Percentiles rank a stretch among this genome's conserved stretches.
phyloP scores from a whole-genome alignment of 2,888 invertebrate species.

The Cremastinae sp. region DNA sequence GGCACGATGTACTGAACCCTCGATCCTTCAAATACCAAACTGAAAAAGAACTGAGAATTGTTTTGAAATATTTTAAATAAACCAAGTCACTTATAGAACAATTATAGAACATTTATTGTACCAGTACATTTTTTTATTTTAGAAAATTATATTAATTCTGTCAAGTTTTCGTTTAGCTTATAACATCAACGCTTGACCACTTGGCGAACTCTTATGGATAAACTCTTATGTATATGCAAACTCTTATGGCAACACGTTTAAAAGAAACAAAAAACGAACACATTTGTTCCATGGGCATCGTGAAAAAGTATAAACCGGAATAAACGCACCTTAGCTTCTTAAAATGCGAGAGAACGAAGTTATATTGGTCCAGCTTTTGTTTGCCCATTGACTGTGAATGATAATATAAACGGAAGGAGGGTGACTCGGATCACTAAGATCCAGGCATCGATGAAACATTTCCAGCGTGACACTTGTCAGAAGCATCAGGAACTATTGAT shows the following conservation, averaged over 20 bases:
- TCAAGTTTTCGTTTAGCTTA: no score
- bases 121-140: no score
- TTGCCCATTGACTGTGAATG: conserved; percentile 33
- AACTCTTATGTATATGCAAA: no score
- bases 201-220: no score
- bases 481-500: conserved; percentile 10
- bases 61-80: no score
- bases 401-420: conserved; percentile 25
- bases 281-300: not conserved
- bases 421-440: conserved; percentile 32
- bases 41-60: no score
- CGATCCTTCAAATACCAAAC: no score
- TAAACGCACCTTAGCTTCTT: conserved; percentile 73
- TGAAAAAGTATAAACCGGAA: conserved; percentile 5
- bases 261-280: conserved; percentile 10
- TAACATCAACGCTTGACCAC: no score
- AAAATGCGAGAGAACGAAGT: conserved; percentile 74
- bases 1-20: no score
- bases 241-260: conserved; percentile 9
- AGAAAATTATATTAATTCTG: no score
- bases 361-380: conserved; percentile 69
- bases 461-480: conserved; percentile 1
- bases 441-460: conserved; percentile 25
- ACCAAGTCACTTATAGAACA: no score
- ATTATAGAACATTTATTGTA: no score